These are phyloP conservation scores for Cetoscarus ocellatus DNA, from an alignment of 2,797 vertebrate species.

Conservation along the genomic window DNA sequence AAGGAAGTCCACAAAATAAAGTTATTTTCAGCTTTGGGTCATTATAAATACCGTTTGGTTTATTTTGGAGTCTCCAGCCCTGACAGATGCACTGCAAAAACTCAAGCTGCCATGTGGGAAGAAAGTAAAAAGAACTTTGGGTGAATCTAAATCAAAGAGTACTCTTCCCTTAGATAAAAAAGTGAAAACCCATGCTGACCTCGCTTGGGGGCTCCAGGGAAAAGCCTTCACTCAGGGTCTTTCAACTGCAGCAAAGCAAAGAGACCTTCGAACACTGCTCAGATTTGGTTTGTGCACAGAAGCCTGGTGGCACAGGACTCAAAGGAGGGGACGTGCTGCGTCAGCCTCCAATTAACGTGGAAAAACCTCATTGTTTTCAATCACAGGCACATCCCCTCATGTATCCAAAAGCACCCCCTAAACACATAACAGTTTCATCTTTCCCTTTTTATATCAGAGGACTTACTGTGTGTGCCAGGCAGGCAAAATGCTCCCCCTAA, in stretches of 20 bases:
- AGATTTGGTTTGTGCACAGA: slow-evolving; percentile 48
- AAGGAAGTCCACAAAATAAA: not conserved
- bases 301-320: slow-evolving; percentile 37
- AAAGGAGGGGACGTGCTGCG: slow-evolving; percentile 48
- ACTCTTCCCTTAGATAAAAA: slow-evolving; percentile 11
- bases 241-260: slow-evolving; percentile 53
- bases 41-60: slow-evolving; percentile 8
- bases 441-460: slow-evolving; percentile 15
- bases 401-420: slow-evolving; percentile 4
- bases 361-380: slow-evolving; percentile 52
- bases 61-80: not conserved
- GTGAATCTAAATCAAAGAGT: slow-evolving; percentile 21
- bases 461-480: not conserved
- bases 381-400: slow-evolving; percentile 32
- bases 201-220: slow-evolving; percentile 21
- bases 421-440: slow-evolving; percentile 30
- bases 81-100: not conserved
- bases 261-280: slow-evolving; percentile 44
- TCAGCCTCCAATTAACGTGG: slow-evolving; percentile 60
- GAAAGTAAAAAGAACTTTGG: slow-evolving; percentile 15
- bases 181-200: slow-evolving; percentile 33
- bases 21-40: not conserved
- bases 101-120: not conserved
- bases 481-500: not conserved
- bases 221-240: slow-evolving; percentile 51